These are phyloP conservation scores for Heliocidaris erythrogramma DNA, from an alignment of 35 echinoderm and acorn worm species.

Conservation along the genomic window DNA sequence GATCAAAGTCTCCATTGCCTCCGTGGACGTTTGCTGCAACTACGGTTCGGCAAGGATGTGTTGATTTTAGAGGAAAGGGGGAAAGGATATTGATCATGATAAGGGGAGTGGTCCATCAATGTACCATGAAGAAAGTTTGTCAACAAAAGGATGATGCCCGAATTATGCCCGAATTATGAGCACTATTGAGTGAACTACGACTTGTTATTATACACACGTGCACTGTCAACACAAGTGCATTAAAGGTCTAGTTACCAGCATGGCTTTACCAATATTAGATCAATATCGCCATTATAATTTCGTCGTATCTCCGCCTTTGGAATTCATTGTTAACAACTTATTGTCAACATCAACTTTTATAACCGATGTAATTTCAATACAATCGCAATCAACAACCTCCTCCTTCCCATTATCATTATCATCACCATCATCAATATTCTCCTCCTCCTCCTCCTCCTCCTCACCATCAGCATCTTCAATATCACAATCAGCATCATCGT, in stretches of 20 bases:
- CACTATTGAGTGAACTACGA: not conserved
- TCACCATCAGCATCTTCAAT: not conserved
- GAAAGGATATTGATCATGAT: constrained; percentile 12
- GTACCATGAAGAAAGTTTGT: not conserved
- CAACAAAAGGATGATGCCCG: not conserved
- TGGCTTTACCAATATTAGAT: too few species aligned
- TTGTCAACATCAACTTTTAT: too few species aligned
- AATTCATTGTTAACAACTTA: too few species aligned
- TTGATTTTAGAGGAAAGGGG: not conserved
- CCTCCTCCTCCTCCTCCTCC: not conserved
- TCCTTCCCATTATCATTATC: not conserved
- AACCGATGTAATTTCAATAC: not conserved
- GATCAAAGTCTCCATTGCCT: not conserved
- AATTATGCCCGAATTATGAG: not conserved
- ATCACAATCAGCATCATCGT: not conserved
- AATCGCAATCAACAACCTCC: not conserved
- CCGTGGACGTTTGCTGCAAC: not conserved
- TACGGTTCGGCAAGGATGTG: not conserved
- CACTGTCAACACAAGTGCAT: too few species aligned
- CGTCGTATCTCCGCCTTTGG: too few species aligned
- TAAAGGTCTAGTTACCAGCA: too few species aligned
- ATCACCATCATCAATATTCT: not conserved
- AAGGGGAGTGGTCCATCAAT: not conserved
- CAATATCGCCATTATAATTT: too few species aligned
- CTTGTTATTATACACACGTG: too few species aligned